phyloP scores from a whole-genome alignment of 1,140 invertebrate species.

The Cydia splendana region DNA sequence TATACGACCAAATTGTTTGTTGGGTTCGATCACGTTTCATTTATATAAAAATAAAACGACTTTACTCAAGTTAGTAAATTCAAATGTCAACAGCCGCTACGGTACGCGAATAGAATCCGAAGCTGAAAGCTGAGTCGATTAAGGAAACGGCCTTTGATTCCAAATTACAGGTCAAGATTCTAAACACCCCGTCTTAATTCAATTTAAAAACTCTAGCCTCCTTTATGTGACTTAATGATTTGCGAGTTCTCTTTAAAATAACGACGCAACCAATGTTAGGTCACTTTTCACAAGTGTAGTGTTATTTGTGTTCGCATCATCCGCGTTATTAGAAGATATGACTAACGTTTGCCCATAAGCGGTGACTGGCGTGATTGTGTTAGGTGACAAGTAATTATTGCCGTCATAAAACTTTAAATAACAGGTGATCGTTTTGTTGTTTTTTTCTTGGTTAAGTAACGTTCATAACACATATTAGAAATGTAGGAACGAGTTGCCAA shows the following conservation, averaged over 20 bases:
- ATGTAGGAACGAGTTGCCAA: neutral
- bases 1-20: too few species aligned
- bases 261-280: constrained; percentile 14
- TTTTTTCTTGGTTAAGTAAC: constrained; percentile 21
- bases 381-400: constrained; percentile 27
- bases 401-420: constrained; percentile 24
- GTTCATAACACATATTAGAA: constrained; percentile 10
- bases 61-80: neutral
- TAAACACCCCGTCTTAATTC: constrained; percentile 9
- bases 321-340: constrained; percentile 35
- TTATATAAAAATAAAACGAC: neutral
- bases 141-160: constrained; percentile 28
- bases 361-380: constrained; percentile 14
- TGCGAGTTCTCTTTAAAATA: neutral
- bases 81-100: neutral
- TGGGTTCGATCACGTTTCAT: constrained; percentile 5
- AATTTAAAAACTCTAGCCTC: constrained; percentile 22
- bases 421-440: constrained; percentile 15
- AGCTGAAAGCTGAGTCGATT: constrained; percentile 22
- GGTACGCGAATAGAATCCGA: constrained; percentile 1
- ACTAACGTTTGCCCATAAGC: constrained; percentile 33
- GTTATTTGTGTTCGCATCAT: constrained; percentile 33
- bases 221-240: constrained; percentile 5
- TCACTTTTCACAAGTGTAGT: constrained; percentile 32
- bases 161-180: constrained; percentile 28